Conservation (phyloP, 2,888 invertebrate species). For the Athalia rosae region DNA sequence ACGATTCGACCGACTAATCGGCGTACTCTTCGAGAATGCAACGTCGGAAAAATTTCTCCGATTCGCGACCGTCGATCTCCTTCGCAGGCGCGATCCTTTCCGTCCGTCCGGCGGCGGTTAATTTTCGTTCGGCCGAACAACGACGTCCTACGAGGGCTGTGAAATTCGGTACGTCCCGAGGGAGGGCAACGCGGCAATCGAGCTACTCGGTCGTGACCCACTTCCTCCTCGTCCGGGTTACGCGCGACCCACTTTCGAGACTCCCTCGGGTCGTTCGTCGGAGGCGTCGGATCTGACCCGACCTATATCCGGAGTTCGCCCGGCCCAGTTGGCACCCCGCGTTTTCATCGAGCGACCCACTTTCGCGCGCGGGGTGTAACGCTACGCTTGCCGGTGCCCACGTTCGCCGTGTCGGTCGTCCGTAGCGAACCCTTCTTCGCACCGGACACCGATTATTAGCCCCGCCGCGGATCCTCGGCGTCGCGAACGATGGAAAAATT, state of each 20-base stretch:
- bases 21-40: too few species aligned
- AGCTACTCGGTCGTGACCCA: slow-evolving; percentile 39
- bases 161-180: slow-evolving; percentile 11
- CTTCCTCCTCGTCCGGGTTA: slow-evolving; percentile 24
- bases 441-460: slow-evolving; percentile 23
- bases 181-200: slow-evolving; percentile 8
- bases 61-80: too few species aligned
- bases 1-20: background rate
- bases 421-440: slow-evolving; percentile 3
- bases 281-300: slow-evolving; percentile 29
- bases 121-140: background rate
- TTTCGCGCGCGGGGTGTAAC: too few species aligned
- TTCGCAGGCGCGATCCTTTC: too few species aligned
- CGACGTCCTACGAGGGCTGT: background rate
- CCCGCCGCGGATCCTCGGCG: too few species aligned
- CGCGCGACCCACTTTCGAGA: slow-evolving; percentile 27
- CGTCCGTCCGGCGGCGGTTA: too few species aligned
- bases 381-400: slow-evolving; percentile 6
- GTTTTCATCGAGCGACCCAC: slow-evolving; percentile 24
- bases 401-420: background rate
- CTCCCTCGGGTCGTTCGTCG: slow-evolving; percentile 31
- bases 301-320: slow-evolving; percentile 25
- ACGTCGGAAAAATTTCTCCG: too few species aligned
- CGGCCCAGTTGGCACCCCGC: slow-evolving; percentile 10
- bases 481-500: too few species aligned